phyloP scores from a whole-genome alignment of 2,113 vertebrate species.

The Bathybates hornii region DNA sequence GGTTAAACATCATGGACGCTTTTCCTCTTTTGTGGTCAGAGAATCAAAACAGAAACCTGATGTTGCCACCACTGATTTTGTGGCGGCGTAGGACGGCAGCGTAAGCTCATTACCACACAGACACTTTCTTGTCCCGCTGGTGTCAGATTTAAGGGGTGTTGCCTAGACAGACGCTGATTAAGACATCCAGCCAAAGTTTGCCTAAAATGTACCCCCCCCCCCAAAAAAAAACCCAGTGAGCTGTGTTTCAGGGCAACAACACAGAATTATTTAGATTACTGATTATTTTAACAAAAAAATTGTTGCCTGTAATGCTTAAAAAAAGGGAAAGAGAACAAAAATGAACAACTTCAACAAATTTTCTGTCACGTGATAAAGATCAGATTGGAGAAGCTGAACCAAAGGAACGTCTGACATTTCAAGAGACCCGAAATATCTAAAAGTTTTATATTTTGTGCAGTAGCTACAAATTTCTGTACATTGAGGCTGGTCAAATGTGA shows the following conservation, averaged over 20 bases:
- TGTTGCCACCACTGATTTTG: conserved; percentile 59
- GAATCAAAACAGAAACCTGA: conserved; percentile 68
- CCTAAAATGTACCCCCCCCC: not conserved
- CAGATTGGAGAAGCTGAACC: not conserved
- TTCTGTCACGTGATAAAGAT: not conserved
- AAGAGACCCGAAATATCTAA: not conserved
- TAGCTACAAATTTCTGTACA: not conserved
- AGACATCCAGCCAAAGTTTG: conserved; percentile 53
- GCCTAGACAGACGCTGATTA: conserved; percentile 40
- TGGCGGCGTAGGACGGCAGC: conserved; percentile 38
- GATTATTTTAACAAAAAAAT: not conserved
- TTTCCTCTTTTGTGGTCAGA: conserved; percentile 65
- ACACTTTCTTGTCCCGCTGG: conserved; percentile 14
- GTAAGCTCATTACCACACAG: conserved; percentile 57
- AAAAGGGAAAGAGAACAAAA: not conserved
- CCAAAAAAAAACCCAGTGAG: not conserved
- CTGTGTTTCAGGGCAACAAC: not conserved
- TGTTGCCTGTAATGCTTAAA: not conserved
- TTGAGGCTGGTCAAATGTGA: not conserved
- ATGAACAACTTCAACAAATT: not conserved
- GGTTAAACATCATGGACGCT: conserved; percentile 73
- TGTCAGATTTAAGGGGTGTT: conserved; percentile 2
- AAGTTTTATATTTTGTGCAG: not conserved
- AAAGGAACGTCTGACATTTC: not conserved
- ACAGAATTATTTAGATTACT: not conserved